A percentile compares a stretch with the other conserved stretches of the same genome.
Evolutionary conservation across 2,888 invertebrate genomes (phyloP).

Genomic region (Papilio gigon): DNA sequence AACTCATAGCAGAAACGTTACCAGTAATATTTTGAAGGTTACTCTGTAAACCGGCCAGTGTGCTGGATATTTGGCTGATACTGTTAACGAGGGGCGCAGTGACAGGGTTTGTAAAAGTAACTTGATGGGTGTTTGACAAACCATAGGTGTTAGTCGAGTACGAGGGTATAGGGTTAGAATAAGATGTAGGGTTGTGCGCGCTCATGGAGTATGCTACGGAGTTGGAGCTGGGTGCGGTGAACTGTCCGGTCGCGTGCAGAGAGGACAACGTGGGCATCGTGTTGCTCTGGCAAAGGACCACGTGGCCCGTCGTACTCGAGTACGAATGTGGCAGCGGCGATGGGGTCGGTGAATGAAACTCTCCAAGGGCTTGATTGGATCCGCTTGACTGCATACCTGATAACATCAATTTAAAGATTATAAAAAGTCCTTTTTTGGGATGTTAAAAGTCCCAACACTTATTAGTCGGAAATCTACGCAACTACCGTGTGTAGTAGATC

Average conservation of each 20-base stretch:
- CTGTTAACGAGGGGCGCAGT: conserved; percentile 78
- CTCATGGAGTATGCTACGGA: conserved; percentile 79
- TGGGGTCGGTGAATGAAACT: conserved; percentile 84
- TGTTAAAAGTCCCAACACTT: conserved; percentile 11
- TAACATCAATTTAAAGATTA: conserved; percentile 43
- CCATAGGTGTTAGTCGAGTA: conserved; percentile 76
- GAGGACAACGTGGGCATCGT: conserved; percentile 85
- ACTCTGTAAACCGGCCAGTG: conserved; percentile 75
- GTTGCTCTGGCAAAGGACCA: conserved; percentile 83
- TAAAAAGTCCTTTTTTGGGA: conserved; percentile 1
- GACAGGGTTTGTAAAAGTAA: conserved; percentile 79
- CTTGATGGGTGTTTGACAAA: conserved; percentile 77
- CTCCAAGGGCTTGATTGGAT: conserved; percentile 86
- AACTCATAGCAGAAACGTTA: conserved; percentile 72
- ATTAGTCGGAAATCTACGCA: no score
- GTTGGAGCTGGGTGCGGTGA: conserved; percentile 76
- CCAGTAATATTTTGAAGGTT: conserved; percentile 76
- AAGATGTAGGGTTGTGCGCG: conserved; percentile 78
- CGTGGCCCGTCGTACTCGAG: conserved; percentile 72
- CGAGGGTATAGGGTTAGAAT: conserved; percentile 79
- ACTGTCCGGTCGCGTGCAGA: conserved; percentile 73
- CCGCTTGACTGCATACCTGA: conserved; percentile 85
- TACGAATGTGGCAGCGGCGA: conserved; percentile 83
- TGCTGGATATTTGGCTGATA: conserved; percentile 77
- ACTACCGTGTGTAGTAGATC: conserved; percentile 86